These are phyloP conservation scores for Lutjanus campechanus DNA, from an alignment of 2,797 vertebrate species.

Conservation along the genomic window DNA sequence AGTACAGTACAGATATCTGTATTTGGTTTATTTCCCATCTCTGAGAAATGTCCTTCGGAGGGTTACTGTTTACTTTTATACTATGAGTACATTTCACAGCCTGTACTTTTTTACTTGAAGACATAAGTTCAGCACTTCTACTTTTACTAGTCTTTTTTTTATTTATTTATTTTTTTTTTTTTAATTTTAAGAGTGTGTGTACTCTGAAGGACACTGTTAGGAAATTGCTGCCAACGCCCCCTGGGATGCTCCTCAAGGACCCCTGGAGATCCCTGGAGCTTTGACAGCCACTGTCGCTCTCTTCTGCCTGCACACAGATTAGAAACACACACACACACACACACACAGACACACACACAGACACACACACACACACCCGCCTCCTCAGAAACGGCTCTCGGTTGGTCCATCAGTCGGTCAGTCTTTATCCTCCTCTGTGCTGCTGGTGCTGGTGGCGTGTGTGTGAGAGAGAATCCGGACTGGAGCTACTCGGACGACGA, in stretches of 20 bases:
- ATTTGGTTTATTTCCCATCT: no score
- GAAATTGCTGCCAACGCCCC: constrained; percentile 14
- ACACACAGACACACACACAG: constrained; percentile 21
- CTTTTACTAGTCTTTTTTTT: no score
- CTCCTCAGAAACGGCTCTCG: constrained; percentile 72
- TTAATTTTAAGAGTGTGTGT: no score
- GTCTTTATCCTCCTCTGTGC: constrained; percentile 68
- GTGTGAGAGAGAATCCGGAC: constrained; percentile 33
- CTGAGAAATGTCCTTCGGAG: no score
- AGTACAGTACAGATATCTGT: no score
- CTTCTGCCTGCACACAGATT: constrained; percentile 48
- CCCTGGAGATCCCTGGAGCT: constrained; percentile 39
- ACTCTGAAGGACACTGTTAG: neutral
- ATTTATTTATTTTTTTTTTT: no score
- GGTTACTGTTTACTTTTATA: no score
- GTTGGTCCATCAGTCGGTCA: constrained; percentile 79
- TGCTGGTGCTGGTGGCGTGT: constrained; percentile 34
- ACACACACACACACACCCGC: constrained; percentile 59
- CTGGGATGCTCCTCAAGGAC: constrained; percentile 36
- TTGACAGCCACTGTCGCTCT: constrained; percentile 38
- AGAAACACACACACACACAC: constrained; percentile 27
- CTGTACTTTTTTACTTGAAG: no score
- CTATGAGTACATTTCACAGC: no score
- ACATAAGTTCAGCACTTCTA: no score
- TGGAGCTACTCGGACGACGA: constrained; percentile 36